Base-by-base conservation (phyloP, 2,113 vertebrate species). In the Colossoma macropomum region DNA sequence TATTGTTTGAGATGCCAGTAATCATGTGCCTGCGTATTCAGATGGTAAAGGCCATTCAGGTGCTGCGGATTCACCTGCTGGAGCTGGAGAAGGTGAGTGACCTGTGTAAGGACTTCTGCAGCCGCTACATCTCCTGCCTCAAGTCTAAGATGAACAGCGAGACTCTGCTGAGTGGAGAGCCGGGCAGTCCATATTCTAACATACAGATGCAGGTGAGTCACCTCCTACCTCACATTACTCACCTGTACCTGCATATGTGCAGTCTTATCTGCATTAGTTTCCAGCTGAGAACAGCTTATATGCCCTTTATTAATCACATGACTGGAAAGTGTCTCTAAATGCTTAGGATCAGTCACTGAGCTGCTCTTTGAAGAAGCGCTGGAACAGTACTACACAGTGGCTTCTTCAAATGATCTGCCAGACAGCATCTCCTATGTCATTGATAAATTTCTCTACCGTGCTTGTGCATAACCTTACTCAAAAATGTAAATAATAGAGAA, bases 91-190 rank as follows among this genome's bases (percentile, higher is more conserved):
- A 97, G 87, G 96, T 97, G 86, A 96, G 94, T 0, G 96, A 96
- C 86, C 91, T 96, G 91, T 96, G 96, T 93, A 96, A 96, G 88
- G 96, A 97, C 92, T 96, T 97, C n/a, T 97, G 96, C 89, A 96
- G 95, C 85, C 96, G 96, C 11, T 97, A 97, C 62, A 96, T 97
- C 93, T 94, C 96, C 92, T 97, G 96, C 93, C 95, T 97, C 88
- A 96, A 96, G 93, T 96, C 94, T 87, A 97, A 96, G 95, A 96
- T 97, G 95, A 95, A 96, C 94, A 96, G 95, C 0, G 96, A 97
- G 82, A 97, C 98, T 79, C 94, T 99, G 92, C 96, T 99, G 94
- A 98, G 98, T 91, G 97, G 96, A 0, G 97, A 98, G 48, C 94
- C 97, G 4, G 97, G 96, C 72, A 96, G 96, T 12, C 96, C 97